Conservation (phyloP, 2,113 vertebrate species). For the Corythaeola cristata region DNA sequence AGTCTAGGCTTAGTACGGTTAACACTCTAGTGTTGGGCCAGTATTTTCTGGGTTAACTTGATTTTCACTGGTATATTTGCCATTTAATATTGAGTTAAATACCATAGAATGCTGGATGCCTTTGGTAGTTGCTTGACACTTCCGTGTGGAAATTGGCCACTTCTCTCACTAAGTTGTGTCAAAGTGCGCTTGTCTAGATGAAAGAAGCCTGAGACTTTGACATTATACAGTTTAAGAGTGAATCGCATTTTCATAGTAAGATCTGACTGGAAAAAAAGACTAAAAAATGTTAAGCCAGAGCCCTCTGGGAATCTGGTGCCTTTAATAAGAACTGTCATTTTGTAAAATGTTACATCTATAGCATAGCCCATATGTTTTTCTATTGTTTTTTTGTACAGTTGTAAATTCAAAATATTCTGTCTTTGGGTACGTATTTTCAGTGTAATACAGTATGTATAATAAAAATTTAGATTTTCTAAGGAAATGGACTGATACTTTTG, state of each 20-base stretch:
- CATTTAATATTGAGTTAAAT: not conserved
- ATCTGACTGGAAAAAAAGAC: constrained; percentile 27
- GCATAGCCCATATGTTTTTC: constrained; percentile 61
- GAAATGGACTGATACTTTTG: not conserved
- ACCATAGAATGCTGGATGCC: not conserved
- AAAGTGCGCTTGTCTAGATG: not conserved
- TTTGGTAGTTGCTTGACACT: not conserved
- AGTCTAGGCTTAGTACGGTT: not conserved
- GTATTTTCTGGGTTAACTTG: not conserved
- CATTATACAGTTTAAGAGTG: not conserved
- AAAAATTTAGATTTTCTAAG: constrained; percentile 79
- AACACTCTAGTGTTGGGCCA: not conserved
- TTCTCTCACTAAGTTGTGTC: not conserved
- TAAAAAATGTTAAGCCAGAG: constrained; percentile 50
- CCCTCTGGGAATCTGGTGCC: constrained; percentile 66
- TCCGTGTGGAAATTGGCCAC: not conserved
- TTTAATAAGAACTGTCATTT: constrained; percentile 65
- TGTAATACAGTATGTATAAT: constrained; percentile 74
- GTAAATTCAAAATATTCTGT: constrained; percentile 65
- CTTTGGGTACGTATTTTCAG: constrained; percentile 70
- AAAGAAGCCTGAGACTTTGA: not conserved
- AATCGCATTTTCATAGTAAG: not conserved
- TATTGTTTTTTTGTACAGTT: constrained; percentile 73
- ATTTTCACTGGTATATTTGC: not conserved
- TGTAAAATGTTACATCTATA: constrained; percentile 61